Evolutionary conservation across 2,797 vertebrate species (phyloP).

Genomic region (Rhinella marina): DNA sequence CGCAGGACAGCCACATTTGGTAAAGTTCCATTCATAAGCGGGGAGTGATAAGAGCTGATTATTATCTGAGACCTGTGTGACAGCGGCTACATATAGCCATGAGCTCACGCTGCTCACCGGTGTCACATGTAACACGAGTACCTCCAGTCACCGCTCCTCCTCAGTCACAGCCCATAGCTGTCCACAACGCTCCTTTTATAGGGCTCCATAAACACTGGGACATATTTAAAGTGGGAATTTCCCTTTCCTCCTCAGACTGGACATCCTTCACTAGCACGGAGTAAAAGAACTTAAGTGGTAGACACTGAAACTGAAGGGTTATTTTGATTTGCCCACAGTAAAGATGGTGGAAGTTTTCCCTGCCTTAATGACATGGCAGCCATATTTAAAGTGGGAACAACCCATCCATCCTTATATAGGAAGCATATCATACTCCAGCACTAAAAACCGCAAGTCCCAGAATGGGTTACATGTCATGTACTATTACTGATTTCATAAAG

Average conservation of each 20-base stretch:
- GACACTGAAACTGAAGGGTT: neutral
- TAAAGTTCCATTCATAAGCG: neutral
- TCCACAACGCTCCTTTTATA: neutral
- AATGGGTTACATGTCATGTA: too few species aligned
- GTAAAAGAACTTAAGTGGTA: neutral
- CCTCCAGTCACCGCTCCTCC: neutral
- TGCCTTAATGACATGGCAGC: neutral
- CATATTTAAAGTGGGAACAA: neutral
- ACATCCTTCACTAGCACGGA: too few species aligned
- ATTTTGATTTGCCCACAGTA: conserved; percentile 12
- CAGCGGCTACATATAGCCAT: conserved; percentile 30
- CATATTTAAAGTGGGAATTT: conserved; percentile 26
- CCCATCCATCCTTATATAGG: neutral
- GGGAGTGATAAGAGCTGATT: neutral
- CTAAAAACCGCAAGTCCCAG: too few species aligned
- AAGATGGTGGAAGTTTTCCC: conserved; percentile 27
- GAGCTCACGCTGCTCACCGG: conserved; percentile 26
- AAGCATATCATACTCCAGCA: neutral
- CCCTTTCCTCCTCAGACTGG: neutral
- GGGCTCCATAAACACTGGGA: neutral
- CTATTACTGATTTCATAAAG: neutral
- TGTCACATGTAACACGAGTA: conserved; percentile 23
- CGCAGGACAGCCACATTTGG: conserved; percentile 11
- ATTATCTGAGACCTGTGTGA: neutral
- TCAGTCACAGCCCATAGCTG: neutral